These are phyloP conservation scores for Melanotaenia maccullochi DNA, from an alignment of 2,797 vertebrate species.

Conservation along the genomic window DNA sequence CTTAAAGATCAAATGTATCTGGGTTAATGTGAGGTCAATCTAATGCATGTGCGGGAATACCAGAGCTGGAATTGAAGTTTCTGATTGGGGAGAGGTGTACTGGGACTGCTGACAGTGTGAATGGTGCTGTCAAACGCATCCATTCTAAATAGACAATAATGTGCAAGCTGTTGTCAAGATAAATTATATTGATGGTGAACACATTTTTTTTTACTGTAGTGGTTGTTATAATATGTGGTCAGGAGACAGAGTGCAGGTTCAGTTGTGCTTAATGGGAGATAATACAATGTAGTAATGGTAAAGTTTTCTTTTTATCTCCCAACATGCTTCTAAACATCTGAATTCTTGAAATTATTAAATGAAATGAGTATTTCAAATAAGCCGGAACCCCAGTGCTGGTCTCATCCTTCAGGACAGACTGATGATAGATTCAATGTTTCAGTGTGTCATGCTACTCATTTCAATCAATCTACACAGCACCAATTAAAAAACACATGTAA, in stretches of 20 bases:
- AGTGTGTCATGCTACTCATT: not conserved
- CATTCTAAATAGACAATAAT: slow-evolving; percentile 64
- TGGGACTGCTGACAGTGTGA: slow-evolving; percentile 57
- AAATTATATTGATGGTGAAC: slow-evolving; percentile 44
- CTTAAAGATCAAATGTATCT: slow-evolving; percentile 85
- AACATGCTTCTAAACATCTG: not conserved
- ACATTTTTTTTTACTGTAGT: slow-evolving; percentile 17
- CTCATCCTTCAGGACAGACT: not conserved
- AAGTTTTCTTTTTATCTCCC: not conserved
- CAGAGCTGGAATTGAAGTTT: slow-evolving; percentile 65
- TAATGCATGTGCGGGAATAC: slow-evolving; percentile 81
- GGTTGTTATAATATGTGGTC: slow-evolving; percentile 3
- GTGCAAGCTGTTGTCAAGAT: slow-evolving; percentile 37
- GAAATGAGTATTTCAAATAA: not conserved
- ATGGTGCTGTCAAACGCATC: slow-evolving; percentile 64
- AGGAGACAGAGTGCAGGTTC: slow-evolving; percentile 6
- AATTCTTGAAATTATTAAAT: not conserved
- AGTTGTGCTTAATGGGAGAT: not conserved
- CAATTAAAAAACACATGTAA: not conserved
- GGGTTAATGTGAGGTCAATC: slow-evolving; percentile 84
- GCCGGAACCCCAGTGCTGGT: not conserved
- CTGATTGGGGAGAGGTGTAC: slow-evolving; percentile 51
- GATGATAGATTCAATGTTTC: not conserved
- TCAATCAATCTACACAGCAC: not conserved
- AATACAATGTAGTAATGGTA: not conserved